Evolutionary conservation across 2,113 vertebrate species (phyloP), one percentile per base, ranked within the genome.

Genomic region (Otolemur garnettii): DNA sequence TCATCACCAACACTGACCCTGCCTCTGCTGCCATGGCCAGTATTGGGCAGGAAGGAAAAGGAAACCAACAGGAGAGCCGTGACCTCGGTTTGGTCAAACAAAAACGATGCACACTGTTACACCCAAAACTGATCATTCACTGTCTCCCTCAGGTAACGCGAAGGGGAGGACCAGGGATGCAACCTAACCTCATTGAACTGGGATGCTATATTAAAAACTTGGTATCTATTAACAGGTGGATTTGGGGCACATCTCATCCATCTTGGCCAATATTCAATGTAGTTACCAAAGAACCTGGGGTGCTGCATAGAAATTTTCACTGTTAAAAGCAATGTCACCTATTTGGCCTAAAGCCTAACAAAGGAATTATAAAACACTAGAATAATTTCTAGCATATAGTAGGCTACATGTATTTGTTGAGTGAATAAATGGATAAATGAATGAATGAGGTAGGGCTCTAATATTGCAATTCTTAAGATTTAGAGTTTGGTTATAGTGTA

Each of bases 401-500:
- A 57, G 22, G 53, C 19, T n/a, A 62, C 38, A 50, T 35, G 12
- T 55, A 72, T 85, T 85, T 91, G 28, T 30, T 79, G 45, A 91
- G 28, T 78, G 74, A 88, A 71, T 35, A 26, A 83, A 38, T 85
- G 42, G 64, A 71, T 42, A 35, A 50, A 85, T 80, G 30, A 82
- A 71, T 88, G 42, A 95, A 57, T 60, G 26, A 26, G 28, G 4
- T 30, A 59, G 59, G n/a, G 15, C 2, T 83, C 78, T 75, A 42
- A 21, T 30, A 68, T 55, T 94, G 3, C n/a, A 89, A 78, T 35
- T 60, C 22, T 79, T 71, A 72, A 50, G 8, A 50, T 50, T 50
- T 50, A 50, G 45, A 92, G 91, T 85, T 97, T 91, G 90, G 50
- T 93, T 81, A 55, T 84, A 84, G 57, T 86, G 7, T 84, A 75